Conservation (phyloP, 2,888 invertebrate species). For the Euclidia mi region DNA sequence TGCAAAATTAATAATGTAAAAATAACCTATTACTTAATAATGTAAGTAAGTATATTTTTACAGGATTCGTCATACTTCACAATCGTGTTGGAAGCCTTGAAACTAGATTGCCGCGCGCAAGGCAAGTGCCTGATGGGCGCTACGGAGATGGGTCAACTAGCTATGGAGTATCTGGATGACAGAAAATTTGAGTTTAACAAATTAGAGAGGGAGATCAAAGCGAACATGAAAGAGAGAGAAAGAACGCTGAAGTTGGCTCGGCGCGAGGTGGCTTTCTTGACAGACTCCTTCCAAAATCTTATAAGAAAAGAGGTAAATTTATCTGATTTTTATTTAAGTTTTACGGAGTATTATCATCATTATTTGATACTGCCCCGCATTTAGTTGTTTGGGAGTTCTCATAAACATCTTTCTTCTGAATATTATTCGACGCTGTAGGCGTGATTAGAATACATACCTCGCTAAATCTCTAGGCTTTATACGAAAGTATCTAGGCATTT, state of each 20-base stretch:
- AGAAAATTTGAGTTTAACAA: constrained; percentile 90
- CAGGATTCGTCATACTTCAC: constrained; percentile 92
- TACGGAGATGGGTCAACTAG: constrained; percentile 92
- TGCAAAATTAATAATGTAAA: too few relatives aligned
- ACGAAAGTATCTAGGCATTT: too few relatives aligned
- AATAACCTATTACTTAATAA: neutral
- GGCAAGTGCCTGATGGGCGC: constrained; percentile 91
- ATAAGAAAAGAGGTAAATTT: constrained; percentile 84
- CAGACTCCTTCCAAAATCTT: constrained; percentile 82
- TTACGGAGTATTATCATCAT: too few relatives aligned
- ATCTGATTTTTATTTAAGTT: too few relatives aligned
- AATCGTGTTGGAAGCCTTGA: constrained; percentile 89
- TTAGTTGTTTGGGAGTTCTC: too few relatives aligned
- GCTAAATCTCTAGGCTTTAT: too few relatives aligned
- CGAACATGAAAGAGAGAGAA: constrained; percentile 91
- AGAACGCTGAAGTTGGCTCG: constrained; percentile 88
- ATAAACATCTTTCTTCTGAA: too few relatives aligned
- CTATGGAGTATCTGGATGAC: constrained; percentile 92
- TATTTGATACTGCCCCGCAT: too few relatives aligned
- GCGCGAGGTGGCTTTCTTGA: constrained; percentile 80
- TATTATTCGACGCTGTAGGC: too few relatives aligned
- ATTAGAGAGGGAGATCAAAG: constrained; percentile 90
- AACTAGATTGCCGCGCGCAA: constrained; percentile 90
- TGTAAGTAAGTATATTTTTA: constrained; percentile 8
- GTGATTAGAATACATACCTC: too few relatives aligned